These are phyloP conservation scores for Thymallus thymallus DNA, from an alignment of 2,113 vertebrate species.

Conservation along the genomic window DNA sequence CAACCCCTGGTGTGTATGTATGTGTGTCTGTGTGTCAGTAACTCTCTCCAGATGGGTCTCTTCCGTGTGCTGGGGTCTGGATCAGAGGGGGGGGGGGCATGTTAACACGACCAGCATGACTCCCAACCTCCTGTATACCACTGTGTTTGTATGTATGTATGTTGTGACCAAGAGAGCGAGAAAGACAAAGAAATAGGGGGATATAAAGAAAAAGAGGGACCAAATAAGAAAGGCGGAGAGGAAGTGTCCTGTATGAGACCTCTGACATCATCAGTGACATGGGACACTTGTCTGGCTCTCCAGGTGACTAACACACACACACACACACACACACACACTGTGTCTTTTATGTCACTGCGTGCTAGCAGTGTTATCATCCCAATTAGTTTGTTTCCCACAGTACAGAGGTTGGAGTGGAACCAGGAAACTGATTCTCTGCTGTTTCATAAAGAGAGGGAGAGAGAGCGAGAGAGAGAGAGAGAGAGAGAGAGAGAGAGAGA, in stretches of 20 bases:
- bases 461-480: too few species aligned
- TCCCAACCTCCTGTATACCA: background rate
- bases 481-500: background rate
- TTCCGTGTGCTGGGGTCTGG: conserved; percentile 7
- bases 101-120: conserved; percentile 21
- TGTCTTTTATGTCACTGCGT: conserved; percentile 5
- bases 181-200: background rate
- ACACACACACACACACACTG: conserved; percentile 4
- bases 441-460: background rate
- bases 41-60: conserved; percentile 36
- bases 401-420: background rate
- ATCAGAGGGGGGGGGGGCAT: conserved; percentile 15
- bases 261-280: conserved; percentile 42
- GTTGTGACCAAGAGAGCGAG: background rate
- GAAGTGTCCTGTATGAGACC: conserved; percentile 12
- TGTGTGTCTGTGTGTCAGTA: conserved; percentile 15
- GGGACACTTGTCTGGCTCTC: conserved; percentile 16
- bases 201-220: background rate
- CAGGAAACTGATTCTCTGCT: conserved; percentile 6
- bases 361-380: conserved; percentile 4
- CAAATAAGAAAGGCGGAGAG: too few species aligned
- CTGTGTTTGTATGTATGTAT: background rate
- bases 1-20: too few species aligned
- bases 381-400: conserved; percentile 10
- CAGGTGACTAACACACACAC: conserved; percentile 34